Base-by-base conservation (phyloP, 2,113 vertebrate genomes). In the Panthera uncia region DNA sequence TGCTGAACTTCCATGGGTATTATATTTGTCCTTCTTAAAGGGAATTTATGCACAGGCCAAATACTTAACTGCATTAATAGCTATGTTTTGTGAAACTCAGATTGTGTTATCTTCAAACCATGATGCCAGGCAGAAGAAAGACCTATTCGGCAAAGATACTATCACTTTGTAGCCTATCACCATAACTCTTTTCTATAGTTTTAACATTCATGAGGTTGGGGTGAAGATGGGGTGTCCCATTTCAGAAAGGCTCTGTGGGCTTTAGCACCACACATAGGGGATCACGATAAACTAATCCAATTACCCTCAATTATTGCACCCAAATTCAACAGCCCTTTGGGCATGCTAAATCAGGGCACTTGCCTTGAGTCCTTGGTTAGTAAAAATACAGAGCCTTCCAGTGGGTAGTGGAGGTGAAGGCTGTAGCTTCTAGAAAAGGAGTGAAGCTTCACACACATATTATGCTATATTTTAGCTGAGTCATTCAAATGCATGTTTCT, bases 11-110 rank as follows among this genome's bases (percentile, higher is more conserved):
- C 48, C 6, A n/a, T 12, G 57, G 36, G 84, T 13, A 63, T 69
- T 68, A 0, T 65, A 91, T 93, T 83, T 95, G 86, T 27, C 33
- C 89, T 93, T 79, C 61, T 82, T 95, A 84, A 97, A 65, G 18
- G 78, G 57, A 95, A 85, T 63, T 31, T 78, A 79, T 55, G 15
- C 10, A 52, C 33, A 93, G 29, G 52, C 23, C 50, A 92, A 94
- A 87, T 15, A 45, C 15, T 65, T 81, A 74, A 1, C 83, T 80
- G 38, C 21, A 73, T 57, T 87, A 38, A 25, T 52, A 88, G 48
- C 10, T 93, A n/a, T 81, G 14, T 65, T 93, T 84, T 85, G 7
- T 25, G 93, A 89, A 90, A 86, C 23, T 11, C 4, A 80, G 13
- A 2, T 69, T 96, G 55, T 16, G 38, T 94, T 36, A 13, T 90